Conservation (phyloP, 2,888 invertebrate species). For the Osmoderma eremita region DNA sequence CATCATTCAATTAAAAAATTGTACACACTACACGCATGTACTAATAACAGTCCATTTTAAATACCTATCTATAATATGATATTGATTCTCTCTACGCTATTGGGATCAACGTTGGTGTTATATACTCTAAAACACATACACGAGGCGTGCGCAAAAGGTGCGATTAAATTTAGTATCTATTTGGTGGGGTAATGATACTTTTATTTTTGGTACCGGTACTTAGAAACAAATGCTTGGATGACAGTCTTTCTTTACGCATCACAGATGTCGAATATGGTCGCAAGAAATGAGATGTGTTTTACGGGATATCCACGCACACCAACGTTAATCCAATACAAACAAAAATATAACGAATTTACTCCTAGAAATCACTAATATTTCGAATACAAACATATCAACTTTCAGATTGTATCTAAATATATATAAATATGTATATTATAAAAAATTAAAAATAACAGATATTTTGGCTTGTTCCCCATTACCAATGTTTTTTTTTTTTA, state of each 20-base stretch:
- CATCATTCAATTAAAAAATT: conserved; percentile 32
- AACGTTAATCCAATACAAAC: conserved; percentile 20
- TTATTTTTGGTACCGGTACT: neutral
- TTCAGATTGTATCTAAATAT: conserved; percentile 62
- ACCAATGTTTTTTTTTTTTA: conserved; percentile 65
- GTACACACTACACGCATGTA: conserved; percentile 34
- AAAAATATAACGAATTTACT: conserved; percentile 1
- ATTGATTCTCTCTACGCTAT: conserved; percentile 25
- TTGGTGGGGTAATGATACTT: neutral
- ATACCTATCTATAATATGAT: conserved; percentile 34
- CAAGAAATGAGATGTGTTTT: neutral
- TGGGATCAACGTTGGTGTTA: conserved; percentile 12
- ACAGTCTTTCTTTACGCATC: conserved; percentile 16
- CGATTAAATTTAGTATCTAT: too few relatives aligned
- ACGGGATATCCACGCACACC: conserved; percentile 2
- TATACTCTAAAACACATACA: too few relatives aligned
- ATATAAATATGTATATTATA: conserved; percentile 60
- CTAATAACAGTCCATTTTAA: conserved; percentile 43
- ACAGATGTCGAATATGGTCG: neutral
- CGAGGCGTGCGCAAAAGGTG: too few relatives aligned
- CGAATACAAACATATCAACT: conserved; percentile 49
- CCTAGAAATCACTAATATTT: conserved; percentile 29
- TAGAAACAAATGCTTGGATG: neutral
- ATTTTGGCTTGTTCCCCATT: conserved; percentile 85
- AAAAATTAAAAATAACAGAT: conserved; percentile 78